phyloP scores from a whole-genome alignment of 2,888 invertebrate genomes.

The Abscondita cerata region DNA sequence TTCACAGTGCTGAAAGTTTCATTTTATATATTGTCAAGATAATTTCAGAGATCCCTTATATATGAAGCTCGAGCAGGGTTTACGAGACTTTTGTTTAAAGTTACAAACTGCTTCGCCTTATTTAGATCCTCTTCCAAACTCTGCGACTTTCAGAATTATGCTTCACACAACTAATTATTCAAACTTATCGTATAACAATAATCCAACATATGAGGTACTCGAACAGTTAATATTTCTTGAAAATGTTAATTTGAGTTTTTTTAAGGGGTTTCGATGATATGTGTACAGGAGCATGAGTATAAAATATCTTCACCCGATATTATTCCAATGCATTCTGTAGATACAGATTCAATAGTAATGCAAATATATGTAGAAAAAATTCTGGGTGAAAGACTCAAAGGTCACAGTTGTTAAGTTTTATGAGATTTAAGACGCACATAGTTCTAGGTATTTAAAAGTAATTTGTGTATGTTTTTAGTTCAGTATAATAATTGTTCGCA shows the following conservation, averaged over 20 bases:
- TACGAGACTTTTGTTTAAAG: conserved; percentile 68
- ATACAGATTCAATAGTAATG: conserved; percentile 55
- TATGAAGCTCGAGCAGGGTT: conserved; percentile 66
- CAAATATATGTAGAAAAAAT: conserved; percentile 53
- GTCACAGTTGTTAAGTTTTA: too few relatives aligned
- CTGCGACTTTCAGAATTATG: conserved; percentile 67
- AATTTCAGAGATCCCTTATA: conserved; percentile 65
- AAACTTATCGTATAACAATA: conserved; percentile 62
- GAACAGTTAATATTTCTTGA: too few relatives aligned
- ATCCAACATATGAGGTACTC: conserved; percentile 60
- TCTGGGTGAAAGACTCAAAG: not conserved
- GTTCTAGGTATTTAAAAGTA: too few relatives aligned
- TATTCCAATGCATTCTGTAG: conserved; percentile 59
- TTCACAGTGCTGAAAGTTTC: too few relatives aligned
- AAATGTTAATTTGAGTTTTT: conserved; percentile 31
- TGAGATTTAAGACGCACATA: too few relatives aligned
- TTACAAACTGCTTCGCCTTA: conserved; percentile 61
- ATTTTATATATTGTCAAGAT: too few relatives aligned
- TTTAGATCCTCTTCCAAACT: conserved; percentile 62
- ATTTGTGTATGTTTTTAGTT: too few relatives aligned
- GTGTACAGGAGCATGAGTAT: conserved; percentile 47
- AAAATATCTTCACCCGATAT: conserved; percentile 52
- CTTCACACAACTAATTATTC: conserved; percentile 68
- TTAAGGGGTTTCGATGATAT: conserved; percentile 62
- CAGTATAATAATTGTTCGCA: too few relatives aligned